These are phyloP conservation scores for Calameuta filiformis DNA, from an alignment of 2,888 invertebrate species.

Conservation along the genomic window DNA sequence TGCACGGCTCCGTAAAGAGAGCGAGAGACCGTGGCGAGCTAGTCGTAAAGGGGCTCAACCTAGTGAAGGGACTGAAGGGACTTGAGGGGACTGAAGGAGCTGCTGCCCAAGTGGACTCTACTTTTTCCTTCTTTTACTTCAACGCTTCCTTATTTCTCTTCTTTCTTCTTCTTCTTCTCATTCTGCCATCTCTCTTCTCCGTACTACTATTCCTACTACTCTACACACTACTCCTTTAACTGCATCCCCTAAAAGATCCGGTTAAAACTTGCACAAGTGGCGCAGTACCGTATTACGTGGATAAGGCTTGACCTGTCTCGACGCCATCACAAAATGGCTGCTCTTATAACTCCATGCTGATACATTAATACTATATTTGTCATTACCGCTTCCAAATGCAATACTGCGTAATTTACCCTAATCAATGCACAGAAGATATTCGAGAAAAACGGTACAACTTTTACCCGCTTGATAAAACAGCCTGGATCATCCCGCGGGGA, in stretches of 20 bases:
- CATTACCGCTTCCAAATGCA: background rate
- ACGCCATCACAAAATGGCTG: background rate
- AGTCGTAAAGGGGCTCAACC: slow-evolving; percentile 55
- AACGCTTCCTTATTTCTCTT: background rate
- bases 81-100: background rate
- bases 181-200: background rate
- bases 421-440: background rate
- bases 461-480: background rate
- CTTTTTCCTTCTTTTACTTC: background rate
- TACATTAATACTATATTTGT: background rate
- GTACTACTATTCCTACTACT: background rate
- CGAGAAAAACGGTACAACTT: background rate
- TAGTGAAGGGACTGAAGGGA: slow-evolving; percentile 13
- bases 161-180: background rate
- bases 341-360: background rate
- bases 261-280: background rate
- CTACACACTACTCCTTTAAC: background rate
- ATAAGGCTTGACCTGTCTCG: background rate
- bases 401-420: background rate
- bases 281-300: background rate
- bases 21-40: slow-evolving; percentile 40
- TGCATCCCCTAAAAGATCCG: background rate
- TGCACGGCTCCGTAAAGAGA: slow-evolving; percentile 57
- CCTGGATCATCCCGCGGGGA: background rate
- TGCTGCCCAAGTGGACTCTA: background rate